Evolutionary conservation across 2,888 invertebrate genomes (phyloP), one percentile per base, ranked within the genome.

Genomic region (Trachelus iudaicus): DNA sequence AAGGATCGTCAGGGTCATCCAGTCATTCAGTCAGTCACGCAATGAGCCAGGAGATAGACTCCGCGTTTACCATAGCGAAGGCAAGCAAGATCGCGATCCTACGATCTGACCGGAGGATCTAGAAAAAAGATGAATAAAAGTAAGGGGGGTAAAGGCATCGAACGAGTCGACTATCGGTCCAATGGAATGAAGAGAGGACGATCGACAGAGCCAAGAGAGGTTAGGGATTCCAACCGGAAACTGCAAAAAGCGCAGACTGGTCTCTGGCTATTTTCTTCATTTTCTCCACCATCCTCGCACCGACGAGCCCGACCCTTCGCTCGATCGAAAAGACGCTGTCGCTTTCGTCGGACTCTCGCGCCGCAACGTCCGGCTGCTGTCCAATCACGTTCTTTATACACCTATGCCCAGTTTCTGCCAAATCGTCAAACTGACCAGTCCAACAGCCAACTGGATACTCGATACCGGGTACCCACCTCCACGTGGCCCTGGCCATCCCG

Each of bases 11-110:
- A 81, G 77, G 83, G 83, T 83, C 80, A 76, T 78, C 79, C 75
- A 40, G 79, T 77, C 77, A 81, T 77, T 83, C 79, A 79, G 81
- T 81, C 79, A 79, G 71, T 82, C 84, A 81, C 76, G 80, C 82
- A 81, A 84, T 83, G 83, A 81, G 81, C 82, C 56, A 23, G 56
- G 23, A 56, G 56, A 56, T 23, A 56, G 15, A 56, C 56, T 56
- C 56, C 9, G 23, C 56, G 56, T 56, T 56, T 56, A 56, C 23
- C 23, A 56, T 56, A 15, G 56, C 15, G 56, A 56, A 56, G 56
- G 56, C 56, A 56, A 56, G 56, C 56, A 56, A 56, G 56, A 23
- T 9, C 56, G 56, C 56, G 56, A 56, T 40, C 40, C 40, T 40
- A 23, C 23, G 40, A 40, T 56, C 56, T 23, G 23, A 23, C 23